phyloP scores from a whole-genome alignment of 2,888 invertebrate genomes.

The Euzetes globulus region DNA sequence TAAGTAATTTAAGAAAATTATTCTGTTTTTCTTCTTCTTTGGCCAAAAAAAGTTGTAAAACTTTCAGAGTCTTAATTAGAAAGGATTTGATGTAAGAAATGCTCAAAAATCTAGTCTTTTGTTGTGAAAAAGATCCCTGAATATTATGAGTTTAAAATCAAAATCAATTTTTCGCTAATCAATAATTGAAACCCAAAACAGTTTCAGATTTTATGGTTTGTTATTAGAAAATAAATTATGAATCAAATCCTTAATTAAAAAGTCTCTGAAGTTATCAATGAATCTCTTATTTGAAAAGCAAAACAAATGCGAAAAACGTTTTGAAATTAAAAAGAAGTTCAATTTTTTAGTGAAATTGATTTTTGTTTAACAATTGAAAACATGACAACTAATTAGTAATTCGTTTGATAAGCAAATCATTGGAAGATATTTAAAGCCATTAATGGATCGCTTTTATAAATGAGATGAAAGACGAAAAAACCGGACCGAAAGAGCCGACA shows the following conservation, averaged over 20 bases:
- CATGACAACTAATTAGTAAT: neutral
- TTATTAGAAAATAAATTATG: too few species aligned
- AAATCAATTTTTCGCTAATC: neutral
- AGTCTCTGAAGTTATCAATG: too few species aligned
- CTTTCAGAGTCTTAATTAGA: neutral
- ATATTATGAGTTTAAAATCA: neutral
- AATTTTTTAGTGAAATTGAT: neutral
- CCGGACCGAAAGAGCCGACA: neutral
- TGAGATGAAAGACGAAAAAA: neutral
- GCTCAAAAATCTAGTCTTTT: neutral
- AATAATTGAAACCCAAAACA: too few species aligned
- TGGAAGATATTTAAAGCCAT: neutral
- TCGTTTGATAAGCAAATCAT: neutral
- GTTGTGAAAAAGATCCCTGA: neutral
- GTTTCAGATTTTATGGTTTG: too few species aligned
- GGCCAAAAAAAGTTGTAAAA: neutral
- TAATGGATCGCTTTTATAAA: neutral
- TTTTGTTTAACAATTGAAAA: neutral
- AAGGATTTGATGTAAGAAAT: neutral
- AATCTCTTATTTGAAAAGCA: too few species aligned
- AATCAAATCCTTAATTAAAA: too few species aligned
- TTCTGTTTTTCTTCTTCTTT: neutral
- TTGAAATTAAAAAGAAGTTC: neutral
- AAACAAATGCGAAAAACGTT: neutral
- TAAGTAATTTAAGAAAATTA: too few species aligned